These are phyloP conservation scores for Tetrapedia diversipes DNA, from an alignment of 2,888 invertebrate species.

Conservation along the genomic window DNA sequence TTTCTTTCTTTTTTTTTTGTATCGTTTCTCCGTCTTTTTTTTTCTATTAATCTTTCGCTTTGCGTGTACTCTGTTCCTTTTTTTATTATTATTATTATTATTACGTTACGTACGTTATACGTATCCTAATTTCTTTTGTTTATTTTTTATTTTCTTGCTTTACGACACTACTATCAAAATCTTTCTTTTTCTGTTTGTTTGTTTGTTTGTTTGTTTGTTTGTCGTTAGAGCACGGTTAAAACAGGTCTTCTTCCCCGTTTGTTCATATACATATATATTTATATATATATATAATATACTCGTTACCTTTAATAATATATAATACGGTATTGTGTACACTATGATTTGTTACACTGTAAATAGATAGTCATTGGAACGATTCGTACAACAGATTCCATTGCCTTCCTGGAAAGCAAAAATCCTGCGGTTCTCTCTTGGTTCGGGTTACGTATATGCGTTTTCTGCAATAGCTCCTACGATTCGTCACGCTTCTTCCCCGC, in stretches of 20 bases:
- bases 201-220: constrained; percentile 33
- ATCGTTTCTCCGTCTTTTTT: neutral
- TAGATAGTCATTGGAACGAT: constrained; percentile 62
- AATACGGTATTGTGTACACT: constrained; percentile 70
- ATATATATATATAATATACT: constrained; percentile 56
- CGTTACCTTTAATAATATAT: constrained; percentile 59
- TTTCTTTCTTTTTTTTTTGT: constrained; percentile 17
- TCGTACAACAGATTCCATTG: constrained; percentile 58
- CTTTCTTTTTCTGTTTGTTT: constrained; percentile 22
- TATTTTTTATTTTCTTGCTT: constrained; percentile 46
- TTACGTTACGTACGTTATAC: constrained; percentile 62
- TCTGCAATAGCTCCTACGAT: constrained; percentile 39
- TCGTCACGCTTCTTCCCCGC: constrained; percentile 3
- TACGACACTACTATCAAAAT: constrained; percentile 62
- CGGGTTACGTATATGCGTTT: constrained; percentile 41
- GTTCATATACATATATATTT: constrained; percentile 63
- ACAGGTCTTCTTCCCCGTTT: constrained; percentile 59
- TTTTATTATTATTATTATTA: too few relatives aligned
- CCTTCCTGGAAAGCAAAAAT: constrained; percentile 16
- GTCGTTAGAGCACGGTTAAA: constrained; percentile 58
- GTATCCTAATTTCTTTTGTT: constrained; percentile 61
- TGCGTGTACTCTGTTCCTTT: too few relatives aligned
- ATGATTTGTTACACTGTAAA: constrained; percentile 69
- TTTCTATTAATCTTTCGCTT: constrained; percentile 7
- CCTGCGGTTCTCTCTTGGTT: constrained; percentile 7